Percentiles rank a stretch among this genome's conserved stretches.
These are phyloP conservation scores for Sinopyrophorus schimmeli DNA, from an alignment of 2,888 invertebrate genomes.

Conservation along the genomic window DNA sequence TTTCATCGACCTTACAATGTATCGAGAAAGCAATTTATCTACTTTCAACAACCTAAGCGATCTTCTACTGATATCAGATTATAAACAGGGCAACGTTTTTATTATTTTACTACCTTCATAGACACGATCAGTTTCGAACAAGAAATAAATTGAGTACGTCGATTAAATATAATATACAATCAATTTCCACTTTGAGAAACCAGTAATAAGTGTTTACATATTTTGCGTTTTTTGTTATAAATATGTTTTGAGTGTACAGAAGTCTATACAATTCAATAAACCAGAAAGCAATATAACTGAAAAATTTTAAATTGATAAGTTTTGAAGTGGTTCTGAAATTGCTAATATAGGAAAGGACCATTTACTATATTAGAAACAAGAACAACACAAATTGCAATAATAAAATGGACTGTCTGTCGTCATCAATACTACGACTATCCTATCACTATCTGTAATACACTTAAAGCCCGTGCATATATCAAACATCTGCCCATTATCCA, in stretches of 20 bases:
- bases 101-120: too few species aligned
- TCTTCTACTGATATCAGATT: constrained; percentile 5
- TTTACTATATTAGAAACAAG: constrained; percentile 50
- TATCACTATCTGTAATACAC: constrained; percentile 55
- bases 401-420: constrained; percentile 50
- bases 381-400: constrained; percentile 50
- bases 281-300: too few species aligned
- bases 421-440: constrained; percentile 51
- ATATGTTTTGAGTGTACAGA: too few species aligned
- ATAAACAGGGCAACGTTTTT: background rate
- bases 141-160: too few species aligned
- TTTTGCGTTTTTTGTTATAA: too few species aligned
- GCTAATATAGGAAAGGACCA: constrained; percentile 31
- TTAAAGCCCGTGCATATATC: constrained; percentile 50
- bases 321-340: constrained; percentile 19
- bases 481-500: constrained; percentile 57
- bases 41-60: constrained; percentile 11
- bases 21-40: constrained; percentile 28
- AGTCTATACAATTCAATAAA: too few species aligned
- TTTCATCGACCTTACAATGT: constrained; percentile 22
- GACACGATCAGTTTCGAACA: too few species aligned
- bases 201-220: too few species aligned
- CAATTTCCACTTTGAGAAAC: too few species aligned
- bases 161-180: too few species aligned
- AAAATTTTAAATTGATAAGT: constrained; percentile 23